Evolutionary conservation across 2,888 invertebrate genomes (phyloP).

Genomic region (Macaria notata): DNA sequence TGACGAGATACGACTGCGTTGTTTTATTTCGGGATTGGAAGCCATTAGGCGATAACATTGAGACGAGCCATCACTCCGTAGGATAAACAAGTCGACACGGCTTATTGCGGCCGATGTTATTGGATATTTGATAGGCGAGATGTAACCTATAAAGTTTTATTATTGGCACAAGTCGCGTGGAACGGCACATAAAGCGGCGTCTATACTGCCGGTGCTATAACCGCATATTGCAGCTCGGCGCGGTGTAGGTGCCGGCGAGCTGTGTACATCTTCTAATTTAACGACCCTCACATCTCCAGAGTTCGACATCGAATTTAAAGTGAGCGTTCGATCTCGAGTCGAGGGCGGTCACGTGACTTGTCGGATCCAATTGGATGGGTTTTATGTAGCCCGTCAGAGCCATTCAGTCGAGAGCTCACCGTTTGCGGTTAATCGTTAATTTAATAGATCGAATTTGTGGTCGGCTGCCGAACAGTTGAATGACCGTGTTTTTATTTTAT

Average conservation of each 20-base stretch:
- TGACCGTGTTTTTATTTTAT: slow-evolving; percentile 20
- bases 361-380: slow-evolving; percentile 72
- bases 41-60: slow-evolving; percentile 54
- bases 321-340: slow-evolving; percentile 63
- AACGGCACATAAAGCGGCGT: slow-evolving; percentile 48
- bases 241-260: slow-evolving; percentile 30
- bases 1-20: slow-evolving; percentile 38
- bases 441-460: slow-evolving; percentile 64
- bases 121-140: slow-evolving; percentile 69
- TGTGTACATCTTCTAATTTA: slow-evolving; percentile 66
- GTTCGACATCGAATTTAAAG: slow-evolving; percentile 74
- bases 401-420: slow-evolving; percentile 49
- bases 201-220: slow-evolving; percentile 31
- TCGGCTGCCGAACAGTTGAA: slow-evolving; percentile 42
- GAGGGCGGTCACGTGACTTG: slow-evolving; percentile 67
- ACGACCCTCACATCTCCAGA: slow-evolving; percentile 67
- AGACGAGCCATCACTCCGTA: slow-evolving; percentile 47
- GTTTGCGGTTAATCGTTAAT: slow-evolving; percentile 67
- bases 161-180: slow-evolving; percentile 61
- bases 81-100: slow-evolving; percentile 57
- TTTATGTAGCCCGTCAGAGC: slow-evolving; percentile 66
- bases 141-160: slow-evolving; percentile 71
- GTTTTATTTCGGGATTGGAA: slow-evolving; percentile 41
- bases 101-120: slow-evolving; percentile 63
- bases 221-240: slow-evolving; percentile 25